Conservation (phyloP, 2,797 vertebrate genomes). For the Avahi laniger region DNA sequence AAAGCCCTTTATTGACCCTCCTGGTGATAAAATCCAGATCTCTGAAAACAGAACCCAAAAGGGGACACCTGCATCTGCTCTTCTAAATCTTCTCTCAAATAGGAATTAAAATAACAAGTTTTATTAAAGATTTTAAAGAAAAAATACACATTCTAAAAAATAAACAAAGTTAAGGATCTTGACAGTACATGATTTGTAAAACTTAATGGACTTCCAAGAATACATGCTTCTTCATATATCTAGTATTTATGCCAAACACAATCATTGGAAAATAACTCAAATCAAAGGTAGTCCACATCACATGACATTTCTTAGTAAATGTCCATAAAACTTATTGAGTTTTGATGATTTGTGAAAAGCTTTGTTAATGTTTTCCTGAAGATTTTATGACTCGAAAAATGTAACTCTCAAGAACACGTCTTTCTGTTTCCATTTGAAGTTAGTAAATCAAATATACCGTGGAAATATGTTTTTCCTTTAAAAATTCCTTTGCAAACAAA, state of each 20-base stretch:
- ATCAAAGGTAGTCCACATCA: constrained; percentile 59
- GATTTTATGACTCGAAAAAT: constrained; percentile 75
- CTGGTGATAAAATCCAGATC: constrained; percentile 87
- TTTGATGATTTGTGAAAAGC: constrained; percentile 69
- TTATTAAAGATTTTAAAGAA: constrained; percentile 67
- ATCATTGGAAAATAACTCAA: constrained; percentile 72
- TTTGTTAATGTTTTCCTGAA: constrained; percentile 69
- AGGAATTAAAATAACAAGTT: constrained; percentile 77
- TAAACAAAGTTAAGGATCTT: constrained; percentile 50
- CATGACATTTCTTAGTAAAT: constrained; percentile 59
- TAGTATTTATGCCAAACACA: constrained; percentile 64
- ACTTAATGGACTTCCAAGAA: constrained; percentile 57
- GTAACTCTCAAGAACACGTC: constrained; percentile 58
- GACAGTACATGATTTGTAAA: constrained; percentile 66
- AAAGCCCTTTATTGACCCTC: constrained; percentile 87
- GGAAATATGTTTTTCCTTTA: constrained; percentile 66
- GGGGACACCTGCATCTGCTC: constrained; percentile 81
- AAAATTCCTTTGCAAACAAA: constrained; percentile 66
- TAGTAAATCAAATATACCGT: constrained; percentile 69
- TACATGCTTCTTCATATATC: constrained; percentile 29
- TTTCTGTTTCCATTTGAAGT: constrained; percentile 70
- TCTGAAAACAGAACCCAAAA: constrained; percentile 73
- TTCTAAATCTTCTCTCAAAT: constrained; percentile 80
- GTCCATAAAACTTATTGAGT: constrained; percentile 66
- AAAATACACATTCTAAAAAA: constrained; percentile 44